These are phyloP conservation scores for Argyresthia goedartella DNA, from an alignment of 2,888 invertebrate species.

Conservation along the genomic window DNA sequence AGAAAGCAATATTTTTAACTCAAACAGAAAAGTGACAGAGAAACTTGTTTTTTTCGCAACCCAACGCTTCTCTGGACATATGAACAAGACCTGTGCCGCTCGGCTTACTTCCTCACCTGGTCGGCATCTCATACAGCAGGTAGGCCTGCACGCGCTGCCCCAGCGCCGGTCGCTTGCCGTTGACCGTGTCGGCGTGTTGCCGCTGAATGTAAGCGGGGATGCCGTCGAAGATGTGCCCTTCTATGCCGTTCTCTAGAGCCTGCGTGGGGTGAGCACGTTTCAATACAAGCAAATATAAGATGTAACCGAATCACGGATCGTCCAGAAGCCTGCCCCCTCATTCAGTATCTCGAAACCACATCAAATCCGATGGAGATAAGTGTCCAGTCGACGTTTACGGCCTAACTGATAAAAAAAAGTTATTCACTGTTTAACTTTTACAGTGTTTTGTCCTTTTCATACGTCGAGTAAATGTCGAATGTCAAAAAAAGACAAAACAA, in stretches of 20 bases:
- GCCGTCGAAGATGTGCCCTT: constrained; percentile 60
- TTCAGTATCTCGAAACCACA: background rate
- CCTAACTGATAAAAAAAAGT: no score
- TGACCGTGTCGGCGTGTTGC: constrained; percentile 50
- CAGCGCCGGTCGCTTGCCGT: constrained; percentile 47
- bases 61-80: no score
- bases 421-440: no score
- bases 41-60: no score
- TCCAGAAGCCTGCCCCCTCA: background rate
- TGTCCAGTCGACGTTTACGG: no score
- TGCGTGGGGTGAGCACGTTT: constrained; percentile 18
- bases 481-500: no score
- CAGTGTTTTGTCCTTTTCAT: no score
- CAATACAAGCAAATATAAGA: background rate
- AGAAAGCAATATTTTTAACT: no score
- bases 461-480: no score
- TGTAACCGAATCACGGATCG: background rate
- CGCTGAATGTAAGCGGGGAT: constrained; percentile 65
- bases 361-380: no score
- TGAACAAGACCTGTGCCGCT: no score
- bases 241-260: constrained; percentile 64
- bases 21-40: no score
- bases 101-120: constrained; percentile 30
- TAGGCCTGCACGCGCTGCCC: constrained; percentile 70
- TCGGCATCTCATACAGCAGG: constrained; percentile 77